Evolutionary conservation across 2,113 vertebrate genomes (phyloP), one percentile per base, ranked within the genome.

Genomic region (Ammodytes marinus): DNA sequence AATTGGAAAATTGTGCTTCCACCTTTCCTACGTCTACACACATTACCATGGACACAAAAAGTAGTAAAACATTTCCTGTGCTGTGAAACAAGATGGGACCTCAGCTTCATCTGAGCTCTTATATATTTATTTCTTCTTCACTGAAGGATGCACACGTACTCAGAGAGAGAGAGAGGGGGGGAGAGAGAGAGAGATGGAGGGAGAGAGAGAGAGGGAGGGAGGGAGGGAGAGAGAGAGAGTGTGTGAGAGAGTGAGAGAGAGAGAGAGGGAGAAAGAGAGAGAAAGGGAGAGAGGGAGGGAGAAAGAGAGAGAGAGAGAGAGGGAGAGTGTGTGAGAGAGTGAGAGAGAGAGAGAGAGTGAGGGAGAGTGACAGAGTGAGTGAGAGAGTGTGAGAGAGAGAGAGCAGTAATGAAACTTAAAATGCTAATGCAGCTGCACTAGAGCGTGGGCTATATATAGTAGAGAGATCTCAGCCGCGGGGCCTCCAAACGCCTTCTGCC

Each of bases 361-460:
- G 27, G 27, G 27, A 27, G 27, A 27, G 27, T 27, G 27, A 27
- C 27, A 27, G 27, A 27, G 27, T 27, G 27, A 27, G 27, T 27
- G 27, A 27, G 27, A 27, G 27, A 27, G 27, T 27, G 27, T 1
- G 27, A 27, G 27, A 27, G 27, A 27, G 27, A 27, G 27, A 49
- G 65, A 47, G 43, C 66, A 65, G 69, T 84, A 80, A 88, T 88
- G 88, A 89, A 86, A 88, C 87, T 87, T 76, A 69, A 58, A 83
- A 85, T 86, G 81, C 88, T 86, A 90, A 86, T 83, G 86, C 90
- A 89, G 87, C 87, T 82, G 87, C 72, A 76, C 77, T 86, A 39
- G 75, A 77, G 84, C 74, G 27, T 5, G 64, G 73, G 68, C 87
- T 93, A 93, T 92, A 91, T 93, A 86, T 91, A 91, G 89, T 27